Evolutionary conservation across 2,888 invertebrate genomes (phyloP).

Genomic region (Drosophila mimetica): DNA sequence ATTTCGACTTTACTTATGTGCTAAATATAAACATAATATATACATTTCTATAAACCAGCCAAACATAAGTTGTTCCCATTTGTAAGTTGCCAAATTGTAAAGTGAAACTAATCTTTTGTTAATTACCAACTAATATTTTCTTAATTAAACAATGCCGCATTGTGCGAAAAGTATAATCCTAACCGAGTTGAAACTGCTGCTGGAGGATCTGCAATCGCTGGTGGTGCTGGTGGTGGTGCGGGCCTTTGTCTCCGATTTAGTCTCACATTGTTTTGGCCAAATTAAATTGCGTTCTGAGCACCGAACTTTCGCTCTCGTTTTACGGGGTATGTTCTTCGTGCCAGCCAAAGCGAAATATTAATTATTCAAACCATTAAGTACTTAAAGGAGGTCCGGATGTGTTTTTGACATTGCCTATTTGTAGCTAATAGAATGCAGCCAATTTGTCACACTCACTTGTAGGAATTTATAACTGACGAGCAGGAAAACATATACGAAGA

Average conservation of each 20-base stretch:
- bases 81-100: slow-evolving; percentile 22
- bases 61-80: not conserved
- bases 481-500: slow-evolving; percentile 24
- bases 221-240: too few relatives aligned
- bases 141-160: slow-evolving; percentile 24
- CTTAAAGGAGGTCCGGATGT: slow-evolving; percentile 26
- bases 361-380: slow-evolving; percentile 67
- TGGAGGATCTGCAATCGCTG: too few relatives aligned
- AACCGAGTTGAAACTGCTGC: too few relatives aligned
- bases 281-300: slow-evolving; percentile 46
- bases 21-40: slow-evolving; percentile 14
- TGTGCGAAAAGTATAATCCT: slow-evolving; percentile 12
- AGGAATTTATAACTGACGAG: slow-evolving; percentile 19
- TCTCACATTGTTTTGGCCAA: slow-evolving; percentile 34
- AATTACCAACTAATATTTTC: slow-evolving; percentile 2
- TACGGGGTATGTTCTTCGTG: slow-evolving; percentile 7
- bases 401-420: slow-evolving; percentile 17
- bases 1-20: slow-evolving; percentile 20
- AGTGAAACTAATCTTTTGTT: slow-evolving; percentile 9
- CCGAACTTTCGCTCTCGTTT: slow-evolving; percentile 44
- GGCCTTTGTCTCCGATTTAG: slow-evolving; percentile 21
- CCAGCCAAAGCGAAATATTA: slow-evolving; percentile 35
- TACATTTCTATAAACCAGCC: slow-evolving; percentile 3
- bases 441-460: slow-evolving; percentile 33
- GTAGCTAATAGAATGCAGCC: slow-evolving; percentile 15